Percentiles rank a stretch among this genome's conserved stretches.
Conservation (phyloP, 2,113 vertebrate species). For the Corythoichthys intestinalis region DNA sequence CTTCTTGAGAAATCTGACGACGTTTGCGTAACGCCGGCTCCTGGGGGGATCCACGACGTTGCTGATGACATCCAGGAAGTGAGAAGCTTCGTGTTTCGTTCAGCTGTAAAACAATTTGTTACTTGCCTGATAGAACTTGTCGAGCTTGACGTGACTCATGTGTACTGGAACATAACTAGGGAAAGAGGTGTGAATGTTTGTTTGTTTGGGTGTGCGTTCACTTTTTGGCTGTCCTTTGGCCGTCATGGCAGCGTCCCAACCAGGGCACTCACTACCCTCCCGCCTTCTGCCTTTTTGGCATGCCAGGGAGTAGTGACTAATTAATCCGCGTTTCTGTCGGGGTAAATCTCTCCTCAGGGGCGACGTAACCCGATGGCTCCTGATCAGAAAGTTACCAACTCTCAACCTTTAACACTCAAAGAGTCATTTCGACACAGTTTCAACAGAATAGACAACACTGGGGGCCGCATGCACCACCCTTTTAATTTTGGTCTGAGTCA, state of each 20-base stretch:
- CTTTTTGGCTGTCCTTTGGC: not conserved
- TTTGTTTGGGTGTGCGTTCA: not conserved
- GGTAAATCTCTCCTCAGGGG: constrained; percentile 21
- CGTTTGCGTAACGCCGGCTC: constrained; percentile 26
- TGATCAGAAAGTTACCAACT: not conserved
- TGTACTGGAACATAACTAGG: constrained; percentile 18
- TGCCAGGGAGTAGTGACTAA: constrained; percentile 9
- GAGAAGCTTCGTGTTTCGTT: not conserved
- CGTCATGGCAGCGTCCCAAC: constrained; percentile 20
- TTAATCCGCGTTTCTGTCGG: constrained; percentile 22
- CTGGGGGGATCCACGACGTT: constrained; percentile 11
- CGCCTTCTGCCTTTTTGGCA: constrained; percentile 25
- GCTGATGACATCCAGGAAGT: no score
- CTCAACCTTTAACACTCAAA: no score
- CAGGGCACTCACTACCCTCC: constrained; percentile 15
- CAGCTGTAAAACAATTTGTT: constrained; percentile 4
- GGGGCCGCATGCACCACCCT: no score
- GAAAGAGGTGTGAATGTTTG: not conserved
- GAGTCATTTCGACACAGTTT: no score
- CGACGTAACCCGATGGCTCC: constrained; percentile 5
- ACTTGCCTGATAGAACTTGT: constrained; percentile 35
- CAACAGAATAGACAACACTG: no score
- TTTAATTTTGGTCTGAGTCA: no score
- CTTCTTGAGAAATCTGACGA: not conserved
- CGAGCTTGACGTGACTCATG: constrained; percentile 32